A percentile compares a stretch with the other conserved stretches of the same genome.
These are phyloP conservation scores for Amblyornis subalaris DNA, from an alignment of 2,113 vertebrate species.

Conservation along the genomic window DNA sequence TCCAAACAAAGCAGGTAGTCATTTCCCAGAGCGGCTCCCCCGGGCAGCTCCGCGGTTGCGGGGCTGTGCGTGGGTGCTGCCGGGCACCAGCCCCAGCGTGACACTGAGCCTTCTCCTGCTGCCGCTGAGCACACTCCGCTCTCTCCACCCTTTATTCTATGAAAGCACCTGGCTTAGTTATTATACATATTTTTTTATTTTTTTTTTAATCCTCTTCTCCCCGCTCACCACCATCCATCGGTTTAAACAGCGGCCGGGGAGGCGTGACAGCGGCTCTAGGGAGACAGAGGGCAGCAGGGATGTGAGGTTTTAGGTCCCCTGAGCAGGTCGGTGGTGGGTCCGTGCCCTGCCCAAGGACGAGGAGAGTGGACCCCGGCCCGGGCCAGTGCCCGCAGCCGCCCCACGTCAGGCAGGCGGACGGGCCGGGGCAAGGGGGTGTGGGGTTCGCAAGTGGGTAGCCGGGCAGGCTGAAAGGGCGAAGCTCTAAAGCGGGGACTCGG, in stretches of 20 bases:
- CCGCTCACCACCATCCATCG: background rate
- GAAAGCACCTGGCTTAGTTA: background rate
- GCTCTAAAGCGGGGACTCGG: background rate
- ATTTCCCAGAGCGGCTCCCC: background rate
- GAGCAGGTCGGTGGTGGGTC: background rate
- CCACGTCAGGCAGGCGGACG: background rate
- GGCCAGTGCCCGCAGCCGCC: background rate
- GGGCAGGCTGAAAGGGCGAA: conserved; percentile 46
- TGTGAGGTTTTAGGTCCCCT: background rate
- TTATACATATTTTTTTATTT: background rate
- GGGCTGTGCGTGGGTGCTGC: background rate
- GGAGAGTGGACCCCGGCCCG: too few relatives aligned
- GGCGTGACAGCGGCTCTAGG: background rate
- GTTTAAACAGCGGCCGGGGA: background rate
- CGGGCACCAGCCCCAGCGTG: background rate
- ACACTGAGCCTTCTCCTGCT: background rate
- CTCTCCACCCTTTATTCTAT: background rate
- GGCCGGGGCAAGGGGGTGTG: background rate
- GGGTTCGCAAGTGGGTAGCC: background rate
- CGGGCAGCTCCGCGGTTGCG: background rate
- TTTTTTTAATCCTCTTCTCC: background rate
- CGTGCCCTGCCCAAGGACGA: background rate
- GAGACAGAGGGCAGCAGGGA: background rate
- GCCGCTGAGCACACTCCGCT: background rate
- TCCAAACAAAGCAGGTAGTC: background rate